Conservation (phyloP, 2,888 invertebrate genomes). For the Hymenopus coronatus region DNA sequence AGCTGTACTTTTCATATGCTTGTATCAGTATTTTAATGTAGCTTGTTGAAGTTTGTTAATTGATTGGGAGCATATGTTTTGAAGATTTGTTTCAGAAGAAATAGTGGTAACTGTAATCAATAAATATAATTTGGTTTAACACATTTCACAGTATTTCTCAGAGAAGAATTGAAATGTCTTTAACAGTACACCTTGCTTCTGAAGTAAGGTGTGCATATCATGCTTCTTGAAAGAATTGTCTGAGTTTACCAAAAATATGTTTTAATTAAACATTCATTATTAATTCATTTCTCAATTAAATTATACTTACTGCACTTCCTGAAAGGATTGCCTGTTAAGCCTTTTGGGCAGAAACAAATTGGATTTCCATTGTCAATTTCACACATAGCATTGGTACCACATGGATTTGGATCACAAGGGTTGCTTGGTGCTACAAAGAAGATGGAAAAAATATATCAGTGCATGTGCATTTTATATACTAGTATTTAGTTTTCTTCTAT, state of each 20-base stretch:
- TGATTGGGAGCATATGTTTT: too few relatives aligned
- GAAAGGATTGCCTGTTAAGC: constrained; percentile 87
- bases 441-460: background rate
- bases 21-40: too few relatives aligned
- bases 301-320: constrained; percentile 79
- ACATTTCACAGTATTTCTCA: too few relatives aligned
- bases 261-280: background rate
- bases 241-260: background rate
- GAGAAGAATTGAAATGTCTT: too few relatives aligned
- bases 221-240: background rate
- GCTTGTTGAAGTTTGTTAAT: too few relatives aligned
- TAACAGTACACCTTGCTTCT: background rate
- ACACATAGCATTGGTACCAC: constrained; percentile 80
- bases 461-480: background rate
- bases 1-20: too few relatives aligned
- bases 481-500: background rate
- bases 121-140: too few relatives aligned
- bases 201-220: background rate
- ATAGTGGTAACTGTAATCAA: too few relatives aligned
- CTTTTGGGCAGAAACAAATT: constrained; percentile 85
- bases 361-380: constrained; percentile 82
- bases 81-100: too few relatives aligned
- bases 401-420: constrained; percentile 82
- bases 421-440: constrained; percentile 59
- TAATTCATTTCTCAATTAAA: background rate